Conservation (phyloP, 2,797 vertebrate genomes). For the Netta rufina region DNA sequence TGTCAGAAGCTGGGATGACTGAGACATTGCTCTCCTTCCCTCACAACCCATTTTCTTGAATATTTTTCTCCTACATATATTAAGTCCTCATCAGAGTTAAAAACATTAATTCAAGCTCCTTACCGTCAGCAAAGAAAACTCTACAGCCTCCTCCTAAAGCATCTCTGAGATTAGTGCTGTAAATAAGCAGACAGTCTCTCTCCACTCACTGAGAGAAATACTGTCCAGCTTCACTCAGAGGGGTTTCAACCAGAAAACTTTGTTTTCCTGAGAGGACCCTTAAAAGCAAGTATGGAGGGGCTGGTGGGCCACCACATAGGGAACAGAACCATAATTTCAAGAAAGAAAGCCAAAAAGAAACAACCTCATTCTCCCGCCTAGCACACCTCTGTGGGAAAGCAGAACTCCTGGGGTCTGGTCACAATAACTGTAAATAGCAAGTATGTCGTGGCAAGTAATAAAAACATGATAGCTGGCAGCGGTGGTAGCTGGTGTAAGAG, state of each 20-base stretch:
- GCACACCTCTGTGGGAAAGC: neutral
- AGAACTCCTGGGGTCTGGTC: neutral
- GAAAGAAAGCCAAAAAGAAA: neutral
- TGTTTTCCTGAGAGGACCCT: neutral
- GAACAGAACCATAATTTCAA: neutral
- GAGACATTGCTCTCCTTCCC: neutral
- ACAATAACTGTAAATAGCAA: neutral
- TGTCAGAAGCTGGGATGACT: neutral
- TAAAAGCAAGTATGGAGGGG: neutral
- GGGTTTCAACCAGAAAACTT: neutral
- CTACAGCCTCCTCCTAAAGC: neutral
- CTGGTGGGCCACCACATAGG: neutral
- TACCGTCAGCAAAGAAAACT: neutral
- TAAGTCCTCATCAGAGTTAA: neutral
- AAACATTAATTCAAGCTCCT: neutral
- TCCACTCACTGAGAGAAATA: neutral
- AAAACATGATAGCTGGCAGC: neutral
- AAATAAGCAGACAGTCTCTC: neutral
- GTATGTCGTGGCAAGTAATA: neutral
- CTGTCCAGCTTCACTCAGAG: neutral
- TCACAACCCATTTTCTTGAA: neutral
- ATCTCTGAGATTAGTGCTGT: neutral
- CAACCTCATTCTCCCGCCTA: neutral
- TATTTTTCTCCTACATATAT: neutral
- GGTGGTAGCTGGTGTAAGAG: neutral